Conservation (phyloP, 2,797 vertebrate species). For the Podarcis siculus region DNA sequence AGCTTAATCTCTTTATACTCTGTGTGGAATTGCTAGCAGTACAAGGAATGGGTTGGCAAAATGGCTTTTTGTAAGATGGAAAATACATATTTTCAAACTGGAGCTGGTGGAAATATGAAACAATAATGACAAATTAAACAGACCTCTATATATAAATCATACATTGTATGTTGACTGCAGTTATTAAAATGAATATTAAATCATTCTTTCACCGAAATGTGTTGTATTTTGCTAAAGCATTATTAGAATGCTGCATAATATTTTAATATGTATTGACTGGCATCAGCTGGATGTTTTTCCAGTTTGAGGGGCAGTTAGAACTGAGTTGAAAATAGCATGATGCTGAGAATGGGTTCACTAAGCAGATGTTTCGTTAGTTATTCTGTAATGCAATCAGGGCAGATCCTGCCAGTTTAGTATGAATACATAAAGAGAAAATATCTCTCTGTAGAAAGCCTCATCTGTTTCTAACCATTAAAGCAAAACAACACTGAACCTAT, state of each 20-base stretch:
- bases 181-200: neutral
- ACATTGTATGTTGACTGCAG: neutral
- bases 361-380: conserved; percentile 68
- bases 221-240: neutral
- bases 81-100: neutral
- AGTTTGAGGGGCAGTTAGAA: conserved; percentile 38
- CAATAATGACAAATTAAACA: neutral
- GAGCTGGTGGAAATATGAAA: neutral
- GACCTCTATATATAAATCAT: too few relatives aligned
- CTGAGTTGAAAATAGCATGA: conserved; percentile 64
- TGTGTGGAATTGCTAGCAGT: conserved; percentile 58
- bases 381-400: conserved; percentile 70
- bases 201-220: neutral
- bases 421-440: conserved; percentile 70
- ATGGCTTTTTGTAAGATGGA: conserved; percentile 62
- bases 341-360: conserved; percentile 72
- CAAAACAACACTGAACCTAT: conserved; percentile 10
- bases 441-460: conserved; percentile 64
- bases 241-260: conserved; percentile 26
- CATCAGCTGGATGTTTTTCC: conserved; percentile 13
- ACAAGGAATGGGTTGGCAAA: conserved; percentile 64
- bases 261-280: neutral
- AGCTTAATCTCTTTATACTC: conserved; percentile 34
- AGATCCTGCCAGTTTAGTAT: conserved; percentile 69
- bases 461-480: conserved; percentile 57